A percentile compares a stretch with the other conserved stretches of the same genome.
Conservation (phyloP, 2,888 invertebrate species). For the Acleris sparsana region DNA sequence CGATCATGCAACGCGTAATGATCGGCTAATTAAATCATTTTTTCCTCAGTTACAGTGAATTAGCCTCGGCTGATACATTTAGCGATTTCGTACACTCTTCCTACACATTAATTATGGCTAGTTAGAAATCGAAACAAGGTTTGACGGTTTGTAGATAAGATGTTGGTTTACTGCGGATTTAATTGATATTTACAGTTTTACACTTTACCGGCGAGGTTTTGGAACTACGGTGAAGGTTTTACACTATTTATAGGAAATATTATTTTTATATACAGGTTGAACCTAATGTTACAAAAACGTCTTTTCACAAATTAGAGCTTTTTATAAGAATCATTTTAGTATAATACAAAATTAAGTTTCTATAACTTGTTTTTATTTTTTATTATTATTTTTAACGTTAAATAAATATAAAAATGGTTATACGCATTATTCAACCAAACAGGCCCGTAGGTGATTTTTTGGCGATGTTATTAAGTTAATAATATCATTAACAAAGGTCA, state of each 20-base stretch:
- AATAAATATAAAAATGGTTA: too few species aligned
- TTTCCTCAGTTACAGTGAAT: constrained; percentile 63
- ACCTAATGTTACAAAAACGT: too few species aligned
- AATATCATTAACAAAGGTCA: constrained; percentile 12
- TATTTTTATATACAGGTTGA: too few species aligned
- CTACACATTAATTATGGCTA: constrained; percentile 1
- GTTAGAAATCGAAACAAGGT: constrained; percentile 21
- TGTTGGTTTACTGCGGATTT: not conserved
- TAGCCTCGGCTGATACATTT: constrained; percentile 58
- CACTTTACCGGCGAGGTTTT: not conserved
- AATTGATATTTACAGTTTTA: not conserved
- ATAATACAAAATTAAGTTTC: too few species aligned
- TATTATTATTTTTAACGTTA: too few species aligned
- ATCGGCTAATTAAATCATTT: constrained; percentile 64
- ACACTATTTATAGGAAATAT: too few species aligned
- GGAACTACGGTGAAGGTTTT: not conserved
- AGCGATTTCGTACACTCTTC: constrained; percentile 52
- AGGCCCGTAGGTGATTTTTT: not conserved
- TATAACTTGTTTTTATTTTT: too few species aligned
- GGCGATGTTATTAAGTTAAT: not conserved
- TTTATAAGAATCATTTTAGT: too few species aligned
- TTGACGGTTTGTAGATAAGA: not conserved
- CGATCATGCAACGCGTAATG: constrained; percentile 65
- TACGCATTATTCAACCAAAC: too few species aligned
- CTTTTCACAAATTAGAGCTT: too few species aligned